These are phyloP conservation scores for Nesoenas mayeri DNA, from an alignment of 2,113 vertebrate species.

Conservation along the genomic window DNA sequence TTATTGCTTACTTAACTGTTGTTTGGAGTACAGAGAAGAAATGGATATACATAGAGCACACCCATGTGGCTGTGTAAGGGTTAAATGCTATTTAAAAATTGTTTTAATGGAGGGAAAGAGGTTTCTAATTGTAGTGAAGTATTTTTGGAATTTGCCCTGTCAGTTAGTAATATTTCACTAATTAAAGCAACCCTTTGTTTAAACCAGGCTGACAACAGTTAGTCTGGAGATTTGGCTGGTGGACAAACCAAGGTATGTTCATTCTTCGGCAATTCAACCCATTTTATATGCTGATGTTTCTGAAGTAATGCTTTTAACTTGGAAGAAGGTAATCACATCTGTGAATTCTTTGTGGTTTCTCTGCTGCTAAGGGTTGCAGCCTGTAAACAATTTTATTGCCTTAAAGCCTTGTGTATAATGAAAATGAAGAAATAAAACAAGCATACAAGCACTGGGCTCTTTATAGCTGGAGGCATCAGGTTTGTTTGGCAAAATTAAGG, in stretches of 20 bases:
- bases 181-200: constrained; percentile 61
- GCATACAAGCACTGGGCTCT: not conserved
- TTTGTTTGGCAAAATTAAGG: not conserved
- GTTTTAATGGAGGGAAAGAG: not conserved
- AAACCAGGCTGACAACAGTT: constrained; percentile 17
- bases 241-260: constrained; percentile 32
- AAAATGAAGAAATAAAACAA: constrained; percentile 3
- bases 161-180: constrained; percentile 59
- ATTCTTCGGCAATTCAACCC: constrained; percentile 1
- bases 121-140: constrained; percentile 42
- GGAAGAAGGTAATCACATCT: constrained; percentile 9
- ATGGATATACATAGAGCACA: not conserved
- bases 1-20: not conserved
- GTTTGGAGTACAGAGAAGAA: not conserved
- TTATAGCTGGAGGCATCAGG: not conserved
- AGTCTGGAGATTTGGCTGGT: constrained; percentile 18
- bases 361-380: not conserved
- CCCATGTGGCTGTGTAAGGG: not conserved
- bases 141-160: constrained; percentile 65
- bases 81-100: constrained; percentile 35
- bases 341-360: constrained; percentile 33
- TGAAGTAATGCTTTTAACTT: constrained; percentile 40
- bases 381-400: not conserved
- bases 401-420: not conserved
- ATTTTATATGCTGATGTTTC: constrained; percentile 12